Evolutionary conservation across 2,113 vertebrate genomes (phyloP).

Genomic region (Alexandromys fortis): DNA sequence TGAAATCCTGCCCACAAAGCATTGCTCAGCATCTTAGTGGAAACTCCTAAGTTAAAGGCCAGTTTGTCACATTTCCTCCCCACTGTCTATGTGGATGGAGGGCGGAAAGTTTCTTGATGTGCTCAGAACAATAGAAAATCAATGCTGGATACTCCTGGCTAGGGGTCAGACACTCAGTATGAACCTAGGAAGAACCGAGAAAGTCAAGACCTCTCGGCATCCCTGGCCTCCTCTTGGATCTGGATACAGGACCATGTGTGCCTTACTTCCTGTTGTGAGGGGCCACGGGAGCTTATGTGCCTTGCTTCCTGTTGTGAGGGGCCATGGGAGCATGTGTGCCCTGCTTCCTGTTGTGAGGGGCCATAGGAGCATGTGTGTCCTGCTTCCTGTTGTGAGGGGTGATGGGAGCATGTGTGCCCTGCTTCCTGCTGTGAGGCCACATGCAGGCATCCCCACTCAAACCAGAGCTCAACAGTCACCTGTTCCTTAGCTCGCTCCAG

Average conservation of each 20-base stretch:
- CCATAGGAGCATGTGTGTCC: neutral
- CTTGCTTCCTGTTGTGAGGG: neutral
- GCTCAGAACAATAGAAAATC: neutral
- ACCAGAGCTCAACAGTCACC: constrained; percentile 81
- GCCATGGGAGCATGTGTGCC: neutral
- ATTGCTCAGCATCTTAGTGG: neutral
- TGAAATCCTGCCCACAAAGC: constrained; percentile 28
- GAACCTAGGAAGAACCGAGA: accelerated
- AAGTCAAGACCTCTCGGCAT: accelerated
- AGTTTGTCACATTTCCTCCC: neutral
- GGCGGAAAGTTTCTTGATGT: neutral
- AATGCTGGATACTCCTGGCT: too few species aligned
- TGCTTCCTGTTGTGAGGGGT: neutral
- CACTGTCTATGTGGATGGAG: neutral
- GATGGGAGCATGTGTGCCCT: neutral
- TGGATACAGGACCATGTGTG: too few species aligned
- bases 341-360: neutral
- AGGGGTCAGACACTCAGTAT: neutral
- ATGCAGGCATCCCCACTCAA: neutral
- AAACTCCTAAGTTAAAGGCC: constrained; percentile 61
- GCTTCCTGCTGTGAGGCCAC: neutral
- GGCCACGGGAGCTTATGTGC: neutral
- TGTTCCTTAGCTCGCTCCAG: constrained; percentile 94
- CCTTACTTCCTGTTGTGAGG: neutral
- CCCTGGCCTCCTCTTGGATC: neutral